Evolutionary conservation across 2,888 invertebrate species (phyloP), one percentile per base, ranked within the genome.

Genomic region (Drosophila meridionalis): DNA sequence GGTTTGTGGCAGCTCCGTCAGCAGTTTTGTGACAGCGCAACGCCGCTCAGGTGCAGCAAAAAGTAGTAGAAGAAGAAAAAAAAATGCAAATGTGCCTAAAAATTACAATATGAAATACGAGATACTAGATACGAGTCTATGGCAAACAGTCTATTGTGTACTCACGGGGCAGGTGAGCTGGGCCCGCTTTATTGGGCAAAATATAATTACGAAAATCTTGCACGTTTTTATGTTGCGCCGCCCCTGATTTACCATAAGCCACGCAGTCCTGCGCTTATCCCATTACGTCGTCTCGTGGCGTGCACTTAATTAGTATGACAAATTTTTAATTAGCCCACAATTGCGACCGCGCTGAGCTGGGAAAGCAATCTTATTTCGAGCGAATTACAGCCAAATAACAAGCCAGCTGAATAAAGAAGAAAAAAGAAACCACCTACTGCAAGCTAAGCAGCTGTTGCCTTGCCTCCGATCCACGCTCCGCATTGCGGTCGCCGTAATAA

Each of bases 261-360:
- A n/a, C 48, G 57, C 47, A 52, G 59, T 70, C 58, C 60, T 60
- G 72, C 66, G 53, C 58, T 48, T 50, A 55, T 53, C 32, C 57
- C 73, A 55, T 76, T 73, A 76, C 52, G 59, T 80, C 67, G 42
- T 45, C 55, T 53, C 60, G 55, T 67, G 76, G 82, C 71, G 69
- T 80, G 80, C 85, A 75, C 81, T 89, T 87, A 87, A 89, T 89
- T 87, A 87, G 90, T 87, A 89, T 85, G 90, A 83, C 87, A 87
- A 87, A 87, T 87, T 87, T 87, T 87, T 87, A 89, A 87, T 87
- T 87, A 87, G 81, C 83, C 77, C 77, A 70, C 80, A 87, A 85
- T 82, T 81, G 87, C 70, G 77, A 80, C 86, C 76, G 53, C 75
- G 81, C 48, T 74, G 62, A 75, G 72, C 71, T 81, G 62, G 69